Base-by-base conservation (phyloP, 2,888 invertebrate genomes). In the Gisinianus flammeolus region DNA sequence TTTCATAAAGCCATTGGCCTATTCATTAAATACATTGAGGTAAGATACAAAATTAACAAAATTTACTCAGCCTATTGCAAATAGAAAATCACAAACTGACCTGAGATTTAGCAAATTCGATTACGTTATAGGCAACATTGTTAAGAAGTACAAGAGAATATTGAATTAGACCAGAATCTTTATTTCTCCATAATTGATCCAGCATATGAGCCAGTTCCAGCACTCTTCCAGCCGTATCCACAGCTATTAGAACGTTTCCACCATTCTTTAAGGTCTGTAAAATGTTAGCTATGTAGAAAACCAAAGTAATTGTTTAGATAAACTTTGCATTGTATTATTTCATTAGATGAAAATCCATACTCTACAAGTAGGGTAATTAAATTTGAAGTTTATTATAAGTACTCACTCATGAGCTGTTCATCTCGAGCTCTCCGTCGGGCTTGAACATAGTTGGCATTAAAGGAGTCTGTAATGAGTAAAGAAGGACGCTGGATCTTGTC, bases 41-140 rank as follows among this genome's bases (percentile, higher is more conserved):
- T n/a, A n/a, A n/a, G n/a, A n/a, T n/a, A n/a, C n/a, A n/a, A n/a
- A n/a, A n/a, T n/a, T n/a, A n/a, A n/a, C n/a, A n/a, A n/a, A n/a
- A n/a, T n/a, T n/a, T n/a, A n/a, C n/a, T n/a, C n/a, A n/a, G n/a
- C n/a, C n/a, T n/a, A n/a, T n/a, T n/a, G n/a, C n/a, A n/a, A n/a
- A n/a, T n/a, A 44, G 44, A 16, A 44, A 44, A 68, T 33, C 10
- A 44, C 58, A 26, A 12, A n/a, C 52, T 81, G 82, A 91, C 91
- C 89, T 93, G 97, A 0, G 97, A 97, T 87, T 98, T 99, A 0
- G 99, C 98, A 88, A 98, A 98, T 87, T 98, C 98, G 1, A 98
- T 95, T 0, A 98, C 98, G 86, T 98, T 98, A 86, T 97, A 98
- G 86, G 97, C 96, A 79, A 99, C 97, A 86, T 98, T 97, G 85